Evolutionary conservation across 2,113 vertebrate genomes (phyloP).

Genomic region (Ovis canadensis): DNA sequence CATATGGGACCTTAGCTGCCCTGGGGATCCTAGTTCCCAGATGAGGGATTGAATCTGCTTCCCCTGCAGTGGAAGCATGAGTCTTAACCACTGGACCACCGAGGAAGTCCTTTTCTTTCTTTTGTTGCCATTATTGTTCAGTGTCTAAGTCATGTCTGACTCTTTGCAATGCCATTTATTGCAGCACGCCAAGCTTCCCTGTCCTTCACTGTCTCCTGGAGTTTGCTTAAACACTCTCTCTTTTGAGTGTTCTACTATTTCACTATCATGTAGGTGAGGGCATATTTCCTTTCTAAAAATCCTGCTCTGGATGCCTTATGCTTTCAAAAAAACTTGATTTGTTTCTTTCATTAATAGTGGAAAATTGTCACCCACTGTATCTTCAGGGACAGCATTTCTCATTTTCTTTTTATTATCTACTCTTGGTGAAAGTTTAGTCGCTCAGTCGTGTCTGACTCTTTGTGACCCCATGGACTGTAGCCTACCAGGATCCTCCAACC

Average conservation of each 20-base stretch:
- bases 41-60: background rate
- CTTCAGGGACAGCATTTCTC: background rate
- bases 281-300: background rate
- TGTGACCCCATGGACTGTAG: background rate
- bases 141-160: background rate
- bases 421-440: background rate
- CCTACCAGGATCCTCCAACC: background rate
- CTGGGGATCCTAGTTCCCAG: background rate
- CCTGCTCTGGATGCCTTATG: background rate
- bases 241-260: background rate
- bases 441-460: background rate
- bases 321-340: background rate
- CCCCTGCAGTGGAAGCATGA: background rate
- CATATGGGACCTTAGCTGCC: background rate
- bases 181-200: background rate
- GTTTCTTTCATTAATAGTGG: background rate
- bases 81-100: background rate
- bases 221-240: background rate
- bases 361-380: background rate
- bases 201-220: background rate
- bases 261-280: background rate
- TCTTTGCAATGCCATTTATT: background rate
- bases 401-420: background rate
- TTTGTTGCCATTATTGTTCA: background rate
- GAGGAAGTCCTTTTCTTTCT: background rate